Evolutionary conservation across 2,797 vertebrate genomes (phyloP).

Genomic region (Periparus ater): DNA sequence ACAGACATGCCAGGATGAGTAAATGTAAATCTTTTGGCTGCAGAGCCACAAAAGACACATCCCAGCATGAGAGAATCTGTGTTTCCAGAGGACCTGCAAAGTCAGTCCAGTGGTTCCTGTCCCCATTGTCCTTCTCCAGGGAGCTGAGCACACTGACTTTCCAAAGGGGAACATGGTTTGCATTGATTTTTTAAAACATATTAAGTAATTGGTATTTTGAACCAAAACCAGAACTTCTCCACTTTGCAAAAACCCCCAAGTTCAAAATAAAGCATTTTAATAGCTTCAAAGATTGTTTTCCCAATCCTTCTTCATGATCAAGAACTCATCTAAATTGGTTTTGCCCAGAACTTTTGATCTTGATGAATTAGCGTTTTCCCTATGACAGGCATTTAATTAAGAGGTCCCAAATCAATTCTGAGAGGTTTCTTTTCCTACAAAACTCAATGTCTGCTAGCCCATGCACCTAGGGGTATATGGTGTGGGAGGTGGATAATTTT

Average conservation of each 20-base stretch:
- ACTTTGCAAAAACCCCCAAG: accelerated
- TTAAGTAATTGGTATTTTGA: background rate
- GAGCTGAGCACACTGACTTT: accelerated
- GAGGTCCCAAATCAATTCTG: background rate
- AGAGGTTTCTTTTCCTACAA: background rate
- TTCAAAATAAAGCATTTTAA: background rate
- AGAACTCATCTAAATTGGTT: background rate
- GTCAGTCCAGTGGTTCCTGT: no score
- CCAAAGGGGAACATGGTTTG: background rate
- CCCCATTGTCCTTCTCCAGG: background rate
- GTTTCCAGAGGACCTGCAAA: background rate
- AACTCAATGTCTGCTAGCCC: background rate
- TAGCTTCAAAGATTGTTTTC: background rate
- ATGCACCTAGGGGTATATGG: accelerated
- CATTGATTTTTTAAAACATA: background rate
- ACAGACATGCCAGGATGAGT: background rate
- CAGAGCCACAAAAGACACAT: background rate
- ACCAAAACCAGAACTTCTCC: background rate
- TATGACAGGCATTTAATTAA: background rate
- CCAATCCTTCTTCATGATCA: background rate
- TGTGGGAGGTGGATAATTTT: background rate
- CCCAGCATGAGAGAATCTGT: accelerated
- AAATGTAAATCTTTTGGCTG: background rate
- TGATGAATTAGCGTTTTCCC: background rate
- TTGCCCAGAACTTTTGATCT: background rate